These are phyloP conservation scores for Pteromalus puparum DNA, from an alignment of 1,140 invertebrate species.

Conservation along the genomic window DNA sequence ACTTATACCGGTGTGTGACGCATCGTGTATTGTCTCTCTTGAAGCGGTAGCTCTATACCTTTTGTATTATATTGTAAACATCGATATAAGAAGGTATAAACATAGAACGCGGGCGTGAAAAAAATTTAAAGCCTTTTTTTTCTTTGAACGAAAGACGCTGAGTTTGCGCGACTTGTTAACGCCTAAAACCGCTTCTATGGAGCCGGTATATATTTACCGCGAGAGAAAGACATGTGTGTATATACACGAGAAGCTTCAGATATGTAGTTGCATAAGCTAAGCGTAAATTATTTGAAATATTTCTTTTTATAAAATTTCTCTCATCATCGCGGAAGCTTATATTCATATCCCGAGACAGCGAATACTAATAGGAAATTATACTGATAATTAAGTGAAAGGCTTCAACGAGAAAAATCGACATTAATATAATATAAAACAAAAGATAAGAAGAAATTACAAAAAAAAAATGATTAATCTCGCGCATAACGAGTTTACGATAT, in stretches of 20 bases:
- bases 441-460: too few species aligned
- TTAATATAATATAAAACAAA: slow-evolving; percentile 17
- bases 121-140: too few species aligned
- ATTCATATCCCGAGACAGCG: too few species aligned
- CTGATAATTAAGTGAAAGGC: background rate
- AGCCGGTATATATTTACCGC: background rate
- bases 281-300: slow-evolving; percentile 16
- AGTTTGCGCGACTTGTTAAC: background rate
- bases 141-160: background rate
- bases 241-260: background rate
- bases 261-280: background rate
- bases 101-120: too few species aligned
- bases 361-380: background rate
- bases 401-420: background rate
- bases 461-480: slow-evolving; percentile 42
- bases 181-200: background rate
- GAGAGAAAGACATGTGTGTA: background rate
- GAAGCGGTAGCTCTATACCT: too few species aligned
- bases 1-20: too few species aligned
- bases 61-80: too few species aligned
- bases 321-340: too few species aligned
- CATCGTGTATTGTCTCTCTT: too few species aligned
- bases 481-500: slow-evolving; percentile 46
- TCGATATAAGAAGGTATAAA: too few species aligned
- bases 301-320: too few species aligned